Conservation (phyloP, 1,140 invertebrate species). For the Pemphigus obesinymphae region DNA sequence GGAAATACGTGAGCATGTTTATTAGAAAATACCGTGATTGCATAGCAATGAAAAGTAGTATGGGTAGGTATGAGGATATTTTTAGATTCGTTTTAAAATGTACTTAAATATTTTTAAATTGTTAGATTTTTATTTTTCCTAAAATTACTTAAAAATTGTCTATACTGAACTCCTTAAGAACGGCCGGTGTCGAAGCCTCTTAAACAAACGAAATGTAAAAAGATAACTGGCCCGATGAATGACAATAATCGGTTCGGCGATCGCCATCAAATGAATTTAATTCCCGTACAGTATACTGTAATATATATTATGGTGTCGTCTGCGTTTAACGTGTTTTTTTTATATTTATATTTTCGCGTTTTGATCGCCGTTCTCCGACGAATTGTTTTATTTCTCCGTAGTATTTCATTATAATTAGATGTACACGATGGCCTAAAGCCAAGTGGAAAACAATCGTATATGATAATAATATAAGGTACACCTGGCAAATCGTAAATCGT, state of each 20-base stretch:
- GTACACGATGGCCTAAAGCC: conserved; percentile 25
- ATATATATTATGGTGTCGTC: neutral
- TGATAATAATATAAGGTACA: neutral
- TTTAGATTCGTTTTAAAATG: too few relatives aligned
- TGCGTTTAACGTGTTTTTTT: neutral
- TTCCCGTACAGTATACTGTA: neutral
- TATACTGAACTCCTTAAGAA: too few relatives aligned
- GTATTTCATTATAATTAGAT: conserved; percentile 38
- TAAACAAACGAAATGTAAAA: neutral
- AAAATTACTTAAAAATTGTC: too few relatives aligned
- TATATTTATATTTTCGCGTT: neutral
- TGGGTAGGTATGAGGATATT: too few relatives aligned
- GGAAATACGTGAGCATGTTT: too few relatives aligned
- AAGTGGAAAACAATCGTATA: conserved; percentile 19
- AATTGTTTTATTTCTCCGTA: conserved; percentile 13
- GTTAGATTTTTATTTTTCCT: too few relatives aligned
- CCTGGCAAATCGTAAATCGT: conserved; percentile 15
- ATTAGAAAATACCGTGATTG: too few relatives aligned
- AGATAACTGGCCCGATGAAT: neutral
- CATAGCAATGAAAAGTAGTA: too few relatives aligned
- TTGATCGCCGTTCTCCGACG: neutral
- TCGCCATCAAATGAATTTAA: conserved; percentile 19
- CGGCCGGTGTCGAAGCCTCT: too few relatives aligned
- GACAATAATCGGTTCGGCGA: neutral
- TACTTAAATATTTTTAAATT: too few relatives aligned